Conservation (phyloP, 2,888 invertebrate species). For the Ferrisia virgata region DNA sequence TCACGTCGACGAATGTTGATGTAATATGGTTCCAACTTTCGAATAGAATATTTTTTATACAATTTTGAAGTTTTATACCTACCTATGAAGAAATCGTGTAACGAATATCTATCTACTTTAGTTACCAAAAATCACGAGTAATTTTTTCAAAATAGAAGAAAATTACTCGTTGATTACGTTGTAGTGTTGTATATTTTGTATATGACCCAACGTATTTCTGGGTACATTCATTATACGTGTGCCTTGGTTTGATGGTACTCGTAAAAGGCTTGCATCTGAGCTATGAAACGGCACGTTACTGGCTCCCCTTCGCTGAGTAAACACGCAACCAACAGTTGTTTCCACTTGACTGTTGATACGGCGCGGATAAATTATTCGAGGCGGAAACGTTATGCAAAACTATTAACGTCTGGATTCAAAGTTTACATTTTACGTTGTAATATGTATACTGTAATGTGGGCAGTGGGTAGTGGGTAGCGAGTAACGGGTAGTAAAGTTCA, state of each 20-base stretch:
- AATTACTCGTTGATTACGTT: not conserved
- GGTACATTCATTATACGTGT: too few species aligned
- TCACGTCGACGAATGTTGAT: not conserved
- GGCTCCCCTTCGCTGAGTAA: not conserved
- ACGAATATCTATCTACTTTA: too few species aligned
- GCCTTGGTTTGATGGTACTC: too few species aligned
- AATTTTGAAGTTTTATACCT: not conserved
- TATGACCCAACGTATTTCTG: too few species aligned
- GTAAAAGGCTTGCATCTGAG: not conserved
- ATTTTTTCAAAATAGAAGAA: not conserved
- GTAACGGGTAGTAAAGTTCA: too few species aligned
- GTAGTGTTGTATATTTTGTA: not conserved
- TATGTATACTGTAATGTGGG: too few species aligned
- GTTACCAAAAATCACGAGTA: too few species aligned
- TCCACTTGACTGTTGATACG: not conserved
- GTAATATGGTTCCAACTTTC: not conserved
- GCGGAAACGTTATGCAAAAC: conserved; percentile 7
- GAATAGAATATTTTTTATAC: not conserved
- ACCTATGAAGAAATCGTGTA: not conserved
- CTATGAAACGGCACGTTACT: not conserved
- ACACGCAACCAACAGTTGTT: conserved; percentile 12
- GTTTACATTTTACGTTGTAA: not conserved
- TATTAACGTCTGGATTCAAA: not conserved
- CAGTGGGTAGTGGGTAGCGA: too few species aligned
- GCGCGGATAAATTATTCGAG: not conserved